Conservation (phyloP, 2,797 vertebrate genomes). For the Limnodromus scolopaceus region DNA sequence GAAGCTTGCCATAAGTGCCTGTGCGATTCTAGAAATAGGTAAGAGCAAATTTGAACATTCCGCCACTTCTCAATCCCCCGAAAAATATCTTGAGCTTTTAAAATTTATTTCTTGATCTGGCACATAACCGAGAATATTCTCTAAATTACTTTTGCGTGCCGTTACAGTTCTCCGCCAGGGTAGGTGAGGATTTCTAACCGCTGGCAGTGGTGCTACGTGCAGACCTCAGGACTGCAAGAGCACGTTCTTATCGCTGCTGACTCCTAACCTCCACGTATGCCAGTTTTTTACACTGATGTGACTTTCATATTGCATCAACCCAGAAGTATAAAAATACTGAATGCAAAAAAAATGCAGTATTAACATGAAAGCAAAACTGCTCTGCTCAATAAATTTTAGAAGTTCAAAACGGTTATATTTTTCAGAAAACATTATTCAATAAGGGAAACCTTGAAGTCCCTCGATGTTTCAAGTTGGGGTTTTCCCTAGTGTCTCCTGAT, state of each 20-base stretch:
- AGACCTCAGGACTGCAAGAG: neutral
- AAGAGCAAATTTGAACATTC: neutral
- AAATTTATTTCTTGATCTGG: neutral
- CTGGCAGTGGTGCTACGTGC: neutral
- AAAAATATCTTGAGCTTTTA: neutral
- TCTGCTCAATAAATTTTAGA: neutral
- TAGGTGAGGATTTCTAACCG: neutral
- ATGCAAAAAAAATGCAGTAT: neutral
- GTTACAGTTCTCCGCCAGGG: neutral
- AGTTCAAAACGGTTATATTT: conserved; percentile 1
- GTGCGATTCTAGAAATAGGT: neutral
- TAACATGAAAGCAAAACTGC: conserved; percentile 16
- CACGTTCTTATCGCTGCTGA: neutral
- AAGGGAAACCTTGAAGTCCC: conserved; percentile 48
- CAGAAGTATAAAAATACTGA: conserved; percentile 34
- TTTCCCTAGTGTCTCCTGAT: conserved; percentile 88
- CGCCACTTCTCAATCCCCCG: neutral
- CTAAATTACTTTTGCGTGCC: neutral
- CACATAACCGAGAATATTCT: neutral
- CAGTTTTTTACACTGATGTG: neutral
- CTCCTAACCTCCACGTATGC: neutral
- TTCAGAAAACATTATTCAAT: neutral
- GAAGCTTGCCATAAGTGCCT: neutral
- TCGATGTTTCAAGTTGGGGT: conserved; percentile 59
- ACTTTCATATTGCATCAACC: conserved; percentile 47